These are phyloP conservation scores for Malurus splendens DNA, from an alignment of 2,797 vertebrate genomes.

Conservation along the genomic window DNA sequence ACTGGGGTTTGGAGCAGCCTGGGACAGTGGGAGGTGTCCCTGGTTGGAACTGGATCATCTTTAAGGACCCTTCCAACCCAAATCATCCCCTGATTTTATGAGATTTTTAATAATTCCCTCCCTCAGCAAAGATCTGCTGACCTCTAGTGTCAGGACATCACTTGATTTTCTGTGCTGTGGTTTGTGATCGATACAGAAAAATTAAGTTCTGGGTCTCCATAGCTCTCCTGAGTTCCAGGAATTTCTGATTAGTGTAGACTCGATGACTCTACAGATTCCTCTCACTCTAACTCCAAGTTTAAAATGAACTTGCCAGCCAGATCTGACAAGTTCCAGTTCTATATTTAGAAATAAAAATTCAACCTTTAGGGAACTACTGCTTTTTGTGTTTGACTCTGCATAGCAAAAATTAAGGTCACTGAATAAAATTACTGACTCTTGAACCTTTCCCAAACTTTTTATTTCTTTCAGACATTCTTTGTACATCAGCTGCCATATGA, in stretches of 20 bases:
- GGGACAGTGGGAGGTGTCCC: neutral
- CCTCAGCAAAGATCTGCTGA: slow-evolving; percentile 23
- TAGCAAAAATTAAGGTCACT: slow-evolving; percentile 7
- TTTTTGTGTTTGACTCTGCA: neutral
- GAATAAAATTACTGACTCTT: neutral
- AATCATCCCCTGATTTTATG: neutral
- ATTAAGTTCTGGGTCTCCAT: neutral
- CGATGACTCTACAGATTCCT: neutral
- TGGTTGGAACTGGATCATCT: rapidly evolving
- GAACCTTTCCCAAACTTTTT: neutral
- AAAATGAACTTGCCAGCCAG: slow-evolving; percentile 17
- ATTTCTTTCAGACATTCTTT: neutral
- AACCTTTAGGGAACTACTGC: neutral
- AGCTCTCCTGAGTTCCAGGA: neutral
- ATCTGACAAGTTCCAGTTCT: neutral
- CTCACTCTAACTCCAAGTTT: neutral
- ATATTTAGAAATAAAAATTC: neutral
- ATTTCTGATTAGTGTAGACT: slow-evolving; percentile 37
- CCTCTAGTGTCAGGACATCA: slow-evolving; percentile 21
- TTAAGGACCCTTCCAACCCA: neutral
- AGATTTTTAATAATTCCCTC: neutral
- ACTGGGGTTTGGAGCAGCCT: neutral
- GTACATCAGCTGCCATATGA: neutral
- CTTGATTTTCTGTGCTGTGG: slow-evolving; percentile 3
- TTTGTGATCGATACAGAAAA: slow-evolving; percentile 35